A percentile compares a stretch with the other conserved stretches of the same genome.
Conservation (phyloP, 2,888 invertebrate genomes). For the Drosophila mulleri region DNA sequence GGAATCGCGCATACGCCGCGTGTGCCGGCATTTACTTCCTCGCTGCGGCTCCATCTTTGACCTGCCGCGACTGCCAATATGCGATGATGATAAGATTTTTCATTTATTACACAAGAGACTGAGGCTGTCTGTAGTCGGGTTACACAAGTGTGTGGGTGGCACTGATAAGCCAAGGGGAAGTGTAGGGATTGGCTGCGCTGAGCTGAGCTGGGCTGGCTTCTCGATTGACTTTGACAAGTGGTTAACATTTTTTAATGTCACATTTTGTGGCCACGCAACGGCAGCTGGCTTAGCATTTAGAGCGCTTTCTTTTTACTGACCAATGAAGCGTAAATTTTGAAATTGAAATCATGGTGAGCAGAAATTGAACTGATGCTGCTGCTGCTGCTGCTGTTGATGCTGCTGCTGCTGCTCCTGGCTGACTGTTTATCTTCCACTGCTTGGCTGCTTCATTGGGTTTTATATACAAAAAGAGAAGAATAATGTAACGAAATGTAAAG, state of each 20-base stretch:
- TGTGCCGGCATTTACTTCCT: slow-evolving; percentile 31
- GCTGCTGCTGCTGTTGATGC: neutral
- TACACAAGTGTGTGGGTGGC: neutral
- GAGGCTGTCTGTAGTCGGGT: neutral
- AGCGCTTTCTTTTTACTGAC: slow-evolving; percentile 53
- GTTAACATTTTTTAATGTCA: slow-evolving; percentile 77
- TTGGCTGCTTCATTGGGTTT: slow-evolving; percentile 75
- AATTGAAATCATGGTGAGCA: slow-evolving; percentile 71
- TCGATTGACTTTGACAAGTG: slow-evolving; percentile 67
- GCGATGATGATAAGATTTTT: slow-evolving; percentile 57
- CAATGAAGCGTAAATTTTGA: slow-evolving; percentile 77
- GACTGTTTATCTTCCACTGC: slow-evolving; percentile 61
- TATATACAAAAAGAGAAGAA: slow-evolving; percentile 43
- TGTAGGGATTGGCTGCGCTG: neutral
- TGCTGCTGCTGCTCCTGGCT: slow-evolving; percentile 37
- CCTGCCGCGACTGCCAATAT: slow-evolving; percentile 36
- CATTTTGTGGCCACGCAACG: slow-evolving; percentile 61
- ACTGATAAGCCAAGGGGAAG: neutral
- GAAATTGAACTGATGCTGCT: slow-evolving; percentile 32
- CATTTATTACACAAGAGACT: slow-evolving; percentile 2
- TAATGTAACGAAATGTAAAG: slow-evolving; percentile 11
- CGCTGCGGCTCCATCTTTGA: slow-evolving; percentile 18
- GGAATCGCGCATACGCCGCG: slow-evolving; percentile 60
- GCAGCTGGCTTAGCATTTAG: slow-evolving; percentile 8
- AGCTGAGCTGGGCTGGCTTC: neutral